Conservation (phyloP, 1,140 invertebrate genomes). For the Maconellicoccus hirsutus region DNA sequence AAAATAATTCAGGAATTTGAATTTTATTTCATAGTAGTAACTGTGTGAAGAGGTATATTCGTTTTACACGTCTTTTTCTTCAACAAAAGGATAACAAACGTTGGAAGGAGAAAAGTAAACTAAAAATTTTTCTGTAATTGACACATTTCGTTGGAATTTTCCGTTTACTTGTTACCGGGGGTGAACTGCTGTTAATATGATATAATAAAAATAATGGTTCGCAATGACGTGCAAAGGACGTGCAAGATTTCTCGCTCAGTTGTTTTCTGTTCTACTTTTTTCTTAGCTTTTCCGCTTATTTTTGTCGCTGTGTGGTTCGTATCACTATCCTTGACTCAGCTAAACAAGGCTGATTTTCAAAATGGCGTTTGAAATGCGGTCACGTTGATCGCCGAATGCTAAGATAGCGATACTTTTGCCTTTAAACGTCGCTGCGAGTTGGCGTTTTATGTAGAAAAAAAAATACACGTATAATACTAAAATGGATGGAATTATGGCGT, state of each 20-base stretch:
- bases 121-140: neutral
- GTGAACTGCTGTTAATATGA: neutral
- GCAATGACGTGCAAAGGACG: constrained; percentile 2
- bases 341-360: too few relatives aligned
- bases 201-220: neutral
- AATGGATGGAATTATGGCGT: constrained; percentile 13
- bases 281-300: too few relatives aligned
- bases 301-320: too few relatives aligned
- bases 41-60: neutral
- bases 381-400: too few relatives aligned
- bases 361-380: too few relatives aligned
- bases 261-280: neutral
- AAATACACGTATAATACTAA: constrained; percentile 1
- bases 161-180: neutral
- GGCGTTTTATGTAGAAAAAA: neutral
- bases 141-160: neutral
- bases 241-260: neutral
- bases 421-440: neutral
- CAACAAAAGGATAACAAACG: neutral
- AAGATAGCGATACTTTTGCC: neutral
- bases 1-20: too few relatives aligned
- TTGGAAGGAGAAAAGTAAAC: neutral
- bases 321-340: too few relatives aligned
- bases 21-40: too few relatives aligned
- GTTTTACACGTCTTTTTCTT: neutral